Base-by-base conservation (phyloP, 53 echinoderm and acorn worm genomes). In the Pentamera pediparva region DNA sequence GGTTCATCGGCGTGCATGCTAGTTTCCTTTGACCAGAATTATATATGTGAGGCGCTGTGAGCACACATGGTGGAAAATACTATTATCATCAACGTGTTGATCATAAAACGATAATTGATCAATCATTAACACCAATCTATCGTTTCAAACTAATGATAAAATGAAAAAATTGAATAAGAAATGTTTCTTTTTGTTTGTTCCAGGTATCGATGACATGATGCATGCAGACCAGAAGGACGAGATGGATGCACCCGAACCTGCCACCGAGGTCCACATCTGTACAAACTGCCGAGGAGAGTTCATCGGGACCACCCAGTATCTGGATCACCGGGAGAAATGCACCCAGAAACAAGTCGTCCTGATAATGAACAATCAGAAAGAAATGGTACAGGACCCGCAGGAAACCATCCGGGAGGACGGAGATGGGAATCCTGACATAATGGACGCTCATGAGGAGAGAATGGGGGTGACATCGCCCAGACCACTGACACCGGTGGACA, bases 211-310 rank as follows among this genome's bases (percentile, higher is more conserved):
- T 72, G 55, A 53, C 51, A 72, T 53, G 21, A 72, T 72, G 73
- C 73, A 72, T 54, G 52, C 54, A n/a, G 73, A 72, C 33, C 52
- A 72, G 30, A 72, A 72, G 54, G 73, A 53, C 37, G 73, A 52
- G 35, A 35, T 35, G 52, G 37, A 35, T 72, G 35, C 35, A 21
- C 34, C 52, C 24, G 52, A 51, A 27, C 25, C 52, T 19, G 33
- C 52, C 19, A 36, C 52, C 62, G 87, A 92, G 58, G 76, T 98
- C 59, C 83, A 98, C 48, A 91, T 98, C 37, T 98, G 98, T 75
- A 88, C 86, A 27, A 98, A 85, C 69, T 98, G 98, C 76, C 88
- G 85, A 57, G 90, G 88, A 35, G 98, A 98, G 73, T 98, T 98
- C 67, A 70, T 89, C 29, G 81, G 77, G 59, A 59, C 82, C 73